Percentiles rank a stretch among this genome's conserved stretches.
Evolutionary conservation across 2,888 invertebrate species (phyloP).

Genomic region (Cryptus viduatorius): DNA sequence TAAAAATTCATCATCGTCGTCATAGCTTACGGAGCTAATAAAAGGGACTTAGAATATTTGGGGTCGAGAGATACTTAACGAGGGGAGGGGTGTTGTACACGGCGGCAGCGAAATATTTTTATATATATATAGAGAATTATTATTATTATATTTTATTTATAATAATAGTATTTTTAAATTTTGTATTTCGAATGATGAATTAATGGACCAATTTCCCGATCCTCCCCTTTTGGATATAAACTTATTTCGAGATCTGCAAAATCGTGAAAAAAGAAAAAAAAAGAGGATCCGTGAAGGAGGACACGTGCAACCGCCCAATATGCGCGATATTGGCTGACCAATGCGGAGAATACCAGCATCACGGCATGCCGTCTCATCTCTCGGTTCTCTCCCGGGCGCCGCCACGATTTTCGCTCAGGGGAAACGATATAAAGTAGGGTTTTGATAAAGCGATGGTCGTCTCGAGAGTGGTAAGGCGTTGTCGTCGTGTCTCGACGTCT

Average conservation of each 20-base stretch:
- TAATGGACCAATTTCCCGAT: not conserved
- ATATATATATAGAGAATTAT: too few species aligned
- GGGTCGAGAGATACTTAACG: too few species aligned
- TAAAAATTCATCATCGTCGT: too few species aligned
- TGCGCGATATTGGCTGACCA: constrained; percentile 79
- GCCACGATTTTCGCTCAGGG: constrained; percentile 7
- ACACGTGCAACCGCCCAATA: constrained; percentile 71
- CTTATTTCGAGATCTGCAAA: constrained; percentile 26
- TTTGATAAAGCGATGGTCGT: constrained; percentile 76
- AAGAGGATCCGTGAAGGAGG: constrained; percentile 27
- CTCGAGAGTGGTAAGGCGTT: constrained; percentile 50
- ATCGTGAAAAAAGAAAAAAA: constrained; percentile 37
- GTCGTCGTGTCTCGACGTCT: constrained; percentile 72
- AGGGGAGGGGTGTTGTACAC: too few species aligned
- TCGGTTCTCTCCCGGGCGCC: constrained; percentile 15
- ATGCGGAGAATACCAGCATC: constrained; percentile 70
- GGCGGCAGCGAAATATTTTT: too few species aligned
- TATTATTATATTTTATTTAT: too few species aligned
- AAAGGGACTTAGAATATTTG: too few species aligned
- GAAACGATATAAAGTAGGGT: constrained; percentile 74
- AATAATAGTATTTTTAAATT: too few species aligned
- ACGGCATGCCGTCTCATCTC: constrained; percentile 36
- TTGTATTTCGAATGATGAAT: too few species aligned
- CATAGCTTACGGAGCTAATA: too few species aligned
- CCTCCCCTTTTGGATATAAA: not conserved